These are phyloP conservation scores for Cassiopea andromeda DNA, from an alignment of 30 jellyfish, hydroid and myxozoan species.

Conservation along the genomic window DNA sequence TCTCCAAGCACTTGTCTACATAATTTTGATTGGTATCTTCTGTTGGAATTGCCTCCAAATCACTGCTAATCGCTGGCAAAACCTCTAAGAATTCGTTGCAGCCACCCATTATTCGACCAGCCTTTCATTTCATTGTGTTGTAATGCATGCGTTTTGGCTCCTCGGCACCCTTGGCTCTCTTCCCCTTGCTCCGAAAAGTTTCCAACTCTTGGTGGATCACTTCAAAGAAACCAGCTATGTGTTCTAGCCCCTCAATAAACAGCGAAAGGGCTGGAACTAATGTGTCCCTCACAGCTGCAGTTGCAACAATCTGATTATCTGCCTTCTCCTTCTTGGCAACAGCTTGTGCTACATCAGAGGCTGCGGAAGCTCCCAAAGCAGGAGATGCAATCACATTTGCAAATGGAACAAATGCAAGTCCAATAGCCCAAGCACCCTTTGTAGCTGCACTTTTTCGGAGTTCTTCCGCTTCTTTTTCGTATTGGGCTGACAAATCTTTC, in stretches of 20 bases:
- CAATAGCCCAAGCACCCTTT: too few species aligned
- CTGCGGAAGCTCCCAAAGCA: slow-evolving; percentile 7
- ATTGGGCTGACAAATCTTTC: slow-evolving; percentile 46
- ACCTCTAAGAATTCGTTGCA: slow-evolving; percentile 7
- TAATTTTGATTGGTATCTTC: slow-evolving; percentile 48
- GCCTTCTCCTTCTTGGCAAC: slow-evolving; percentile 11
- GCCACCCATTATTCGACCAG: not conserved
- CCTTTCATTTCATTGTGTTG: slow-evolving; percentile 29
- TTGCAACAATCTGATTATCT: not conserved
- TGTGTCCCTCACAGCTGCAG: not conserved
- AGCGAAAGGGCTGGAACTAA: slow-evolving; percentile 35
- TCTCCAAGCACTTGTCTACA: slow-evolving; percentile 28
- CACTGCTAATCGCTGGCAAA: slow-evolving; percentile 30
- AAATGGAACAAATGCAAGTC: too few species aligned
- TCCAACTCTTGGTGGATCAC: slow-evolving; percentile 17
- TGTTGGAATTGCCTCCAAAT: slow-evolving; percentile 21
- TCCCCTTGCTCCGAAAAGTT: slow-evolving; percentile 8
- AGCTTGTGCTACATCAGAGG: not conserved
- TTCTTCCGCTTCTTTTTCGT: slow-evolving; percentile 12
- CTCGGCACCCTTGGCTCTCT: slow-evolving; percentile 2
- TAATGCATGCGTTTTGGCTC: slow-evolving; percentile 33
- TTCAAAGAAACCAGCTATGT: slow-evolving; percentile 41
- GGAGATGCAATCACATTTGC: too few species aligned
- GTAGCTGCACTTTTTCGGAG: too few species aligned
- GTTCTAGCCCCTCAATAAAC: slow-evolving; percentile 25